Base-by-base conservation (phyloP, 1,140 invertebrate genomes). In the Galendromus occidentalis region DNA sequence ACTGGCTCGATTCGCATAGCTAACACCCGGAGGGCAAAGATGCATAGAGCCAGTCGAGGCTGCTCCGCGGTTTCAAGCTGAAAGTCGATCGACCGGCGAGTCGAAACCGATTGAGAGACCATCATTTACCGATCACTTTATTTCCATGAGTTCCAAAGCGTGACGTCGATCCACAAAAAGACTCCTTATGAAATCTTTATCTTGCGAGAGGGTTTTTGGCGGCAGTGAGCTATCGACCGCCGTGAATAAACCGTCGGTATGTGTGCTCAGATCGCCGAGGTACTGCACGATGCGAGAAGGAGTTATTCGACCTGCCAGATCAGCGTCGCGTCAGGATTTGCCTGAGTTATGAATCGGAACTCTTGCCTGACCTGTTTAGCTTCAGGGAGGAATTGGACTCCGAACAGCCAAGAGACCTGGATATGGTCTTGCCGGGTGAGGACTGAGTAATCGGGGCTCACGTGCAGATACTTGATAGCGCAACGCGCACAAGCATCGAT, bases 401-500 rank as follows among this genome's bases (percentile, higher is more conserved):
- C 51, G 51, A 59, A 59, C 33, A 59, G 51, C 51, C 51, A 59
- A 25, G 51, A 59, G 5, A 59, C 33, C 33, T 59, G 51, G 2
- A 59, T 25, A 9, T 59, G 51, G 22, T 59, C 51, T 59, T 59
- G 25, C 25, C 33, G 51, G 20, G 33, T 33, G 2, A 25, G 14
- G 25, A 59, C 33, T 14, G 51, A 59, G 33, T 59, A 25, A 59
- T 59, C 51, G 25, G 51, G 51, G 51, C 51, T 59, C 6, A 59
- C 51, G 22, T 59, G 51, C 22, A 59, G 33, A 59, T 59, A 59
- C 33, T 59, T 33, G 25, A 59, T 33, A 9, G 51, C 25, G 22
- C 51, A 59, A 2, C 33, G 51, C 9, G 25, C 25, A 25, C 51
- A 59, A 25, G 17, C 14, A 59, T 59, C 51, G 9, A 59, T 59